phyloP scores from a whole-genome alignment of 2,113 vertebrate genomes.

The Oncorhynchus clarkii region DNA sequence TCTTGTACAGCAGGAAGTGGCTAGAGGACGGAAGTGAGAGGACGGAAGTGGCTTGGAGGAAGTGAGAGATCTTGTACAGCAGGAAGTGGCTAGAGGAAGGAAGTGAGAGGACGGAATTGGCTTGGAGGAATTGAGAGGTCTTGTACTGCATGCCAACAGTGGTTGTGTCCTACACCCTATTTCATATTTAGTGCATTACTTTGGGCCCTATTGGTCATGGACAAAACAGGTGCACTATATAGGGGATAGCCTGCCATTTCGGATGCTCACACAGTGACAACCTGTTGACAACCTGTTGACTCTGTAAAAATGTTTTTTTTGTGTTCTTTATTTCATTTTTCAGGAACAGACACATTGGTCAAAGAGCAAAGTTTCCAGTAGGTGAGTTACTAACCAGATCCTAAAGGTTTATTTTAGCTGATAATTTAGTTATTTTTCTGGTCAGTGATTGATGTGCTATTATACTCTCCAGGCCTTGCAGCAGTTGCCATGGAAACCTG shows the following conservation, averaged over 20 bases:
- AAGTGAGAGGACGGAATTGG: no score
- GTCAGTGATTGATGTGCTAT: conserved; percentile 99
- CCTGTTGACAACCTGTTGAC: conserved; percentile 53
- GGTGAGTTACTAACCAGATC: conserved; percentile 98
- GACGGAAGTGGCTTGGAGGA: no score
- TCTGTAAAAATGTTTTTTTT: conserved; percentile 84
- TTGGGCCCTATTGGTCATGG: no score
- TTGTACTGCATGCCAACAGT: conserved; percentile 7
- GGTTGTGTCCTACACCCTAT: no score
- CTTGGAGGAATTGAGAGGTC: no score
- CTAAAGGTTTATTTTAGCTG: conserved; percentile 91
- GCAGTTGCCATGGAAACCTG: conserved; percentile 97
- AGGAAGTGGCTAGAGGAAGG: no score
- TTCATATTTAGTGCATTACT: no score
- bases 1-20: no score
- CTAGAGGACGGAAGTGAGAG: conserved; percentile 4
- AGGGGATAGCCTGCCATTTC: not conserved
- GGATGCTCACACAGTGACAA: conserved; percentile 60
- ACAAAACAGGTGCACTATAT: no score
- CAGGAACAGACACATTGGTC: conserved; percentile 96
- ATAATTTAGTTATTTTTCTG: conserved; percentile 97
- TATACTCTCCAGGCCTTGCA: conserved; percentile 96
- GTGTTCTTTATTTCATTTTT: conserved; percentile 66
- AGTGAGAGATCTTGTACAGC: conserved; percentile 40
- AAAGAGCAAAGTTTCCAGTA: conserved; percentile 97